These are phyloP conservation scores for Elysia crispata DNA, from an alignment of 2,888 invertebrate genomes.

Conservation along the genomic window DNA sequence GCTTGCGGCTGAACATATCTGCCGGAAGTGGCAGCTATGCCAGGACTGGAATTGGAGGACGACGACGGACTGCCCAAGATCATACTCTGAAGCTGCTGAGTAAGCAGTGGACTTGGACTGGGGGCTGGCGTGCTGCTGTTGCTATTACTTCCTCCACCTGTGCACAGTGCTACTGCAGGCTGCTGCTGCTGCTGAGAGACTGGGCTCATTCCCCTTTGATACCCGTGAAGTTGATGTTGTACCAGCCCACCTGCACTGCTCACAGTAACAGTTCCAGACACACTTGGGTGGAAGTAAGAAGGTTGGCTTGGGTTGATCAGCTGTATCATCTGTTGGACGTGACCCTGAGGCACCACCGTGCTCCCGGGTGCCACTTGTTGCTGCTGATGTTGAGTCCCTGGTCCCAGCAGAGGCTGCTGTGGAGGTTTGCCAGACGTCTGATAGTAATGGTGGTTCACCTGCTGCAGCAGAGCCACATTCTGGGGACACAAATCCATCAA, in stretches of 20 bases:
- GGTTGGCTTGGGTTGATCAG: conserved; percentile 83
- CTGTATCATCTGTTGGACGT: conserved; percentile 84
- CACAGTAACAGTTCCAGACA: conserved; percentile 4
- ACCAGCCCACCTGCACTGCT: conserved; percentile 62
- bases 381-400: too few relatives aligned
- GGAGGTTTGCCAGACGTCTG: too few relatives aligned
- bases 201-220: conserved; percentile 17
- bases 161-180: background rate
- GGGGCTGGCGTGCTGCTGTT: conserved; percentile 20
- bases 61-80: conserved; percentile 13
- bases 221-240: conserved; percentile 40
- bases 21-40: conserved; percentile 50
- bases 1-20: conserved; percentile 22
- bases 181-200: conserved; percentile 29
- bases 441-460: too few relatives aligned
- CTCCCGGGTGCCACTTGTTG: too few relatives aligned
- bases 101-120: conserved; percentile 28
- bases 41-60: background rate
- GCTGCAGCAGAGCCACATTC: too few relatives aligned
- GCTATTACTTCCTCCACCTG: background rate
- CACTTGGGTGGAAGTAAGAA: conserved; percentile 42
- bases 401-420: too few relatives aligned
- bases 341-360: conserved; percentile 76
- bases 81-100: conserved; percentile 45
- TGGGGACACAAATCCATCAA: too few relatives aligned